phyloP scores from a whole-genome alignment of 1,140 invertebrate genomes.

The Bilobella aurantiaca region DNA sequence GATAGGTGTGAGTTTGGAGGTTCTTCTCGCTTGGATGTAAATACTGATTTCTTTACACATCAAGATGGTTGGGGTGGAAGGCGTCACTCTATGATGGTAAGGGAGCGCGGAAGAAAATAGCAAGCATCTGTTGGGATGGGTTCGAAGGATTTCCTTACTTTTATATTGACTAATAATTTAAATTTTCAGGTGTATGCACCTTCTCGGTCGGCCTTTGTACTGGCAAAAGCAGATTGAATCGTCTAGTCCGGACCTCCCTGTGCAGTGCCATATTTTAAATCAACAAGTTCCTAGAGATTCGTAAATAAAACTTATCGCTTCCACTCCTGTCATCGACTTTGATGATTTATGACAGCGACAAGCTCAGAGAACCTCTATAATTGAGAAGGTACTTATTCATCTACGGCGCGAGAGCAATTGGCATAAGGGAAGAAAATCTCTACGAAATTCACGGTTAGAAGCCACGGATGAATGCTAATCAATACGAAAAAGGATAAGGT shows the following conservation, averaged over 20 bases:
- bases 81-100: slow-evolving; percentile 52
- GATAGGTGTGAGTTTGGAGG: slow-evolving; percentile 74
- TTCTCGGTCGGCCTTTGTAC: slow-evolving; percentile 54
- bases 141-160: slow-evolving; percentile 31
- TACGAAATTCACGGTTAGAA: neutral
- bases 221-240: slow-evolving; percentile 43
- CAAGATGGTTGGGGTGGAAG: slow-evolving; percentile 53
- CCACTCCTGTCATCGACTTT: too few species aligned
- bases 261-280: neutral
- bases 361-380: neutral
- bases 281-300: too few species aligned
- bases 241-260: neutral
- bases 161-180: slow-evolving; percentile 6
- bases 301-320: too few species aligned
- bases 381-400: neutral
- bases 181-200: slow-evolving; percentile 51
- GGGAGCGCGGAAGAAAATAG: neutral
- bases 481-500: neutral
- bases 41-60: slow-evolving; percentile 55
- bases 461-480: neutral
- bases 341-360: too few species aligned
- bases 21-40: slow-evolving; percentile 62
- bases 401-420: neutral
- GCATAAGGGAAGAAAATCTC: neutral
- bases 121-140: too few species aligned